Conservation (phyloP, 2,888 invertebrate species). For the Beris morrisii region DNA sequence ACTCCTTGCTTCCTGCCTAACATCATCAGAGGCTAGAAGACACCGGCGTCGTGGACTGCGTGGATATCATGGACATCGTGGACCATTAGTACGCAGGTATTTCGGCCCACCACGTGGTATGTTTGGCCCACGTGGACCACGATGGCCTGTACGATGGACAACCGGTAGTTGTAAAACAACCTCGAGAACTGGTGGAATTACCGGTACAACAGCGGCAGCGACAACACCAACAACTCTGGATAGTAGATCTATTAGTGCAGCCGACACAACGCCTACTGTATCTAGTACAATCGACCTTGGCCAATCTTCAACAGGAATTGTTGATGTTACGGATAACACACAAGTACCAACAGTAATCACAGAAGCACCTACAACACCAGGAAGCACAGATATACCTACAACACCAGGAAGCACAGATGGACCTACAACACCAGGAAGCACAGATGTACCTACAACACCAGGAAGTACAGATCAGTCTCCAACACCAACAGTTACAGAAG, state of each 20-base stretch:
- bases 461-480: not conserved
- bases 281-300: no score
- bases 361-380: no score
- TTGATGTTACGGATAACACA: not conserved
- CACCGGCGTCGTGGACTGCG: not conserved
- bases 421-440: no score
- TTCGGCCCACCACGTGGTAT: not conserved
- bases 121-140: not conserved
- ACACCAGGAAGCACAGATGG: no score
- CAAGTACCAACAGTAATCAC: not conserved
- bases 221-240: no score
- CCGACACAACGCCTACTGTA: no score
- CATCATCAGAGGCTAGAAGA: not conserved
- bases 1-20: not conserved
- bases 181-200: no score
- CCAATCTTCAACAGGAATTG: not conserved
- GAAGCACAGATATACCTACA: no score
- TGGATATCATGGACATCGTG: not conserved
- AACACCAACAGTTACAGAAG: no score
- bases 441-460: not conserved
- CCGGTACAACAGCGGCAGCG: no score
- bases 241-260: no score
- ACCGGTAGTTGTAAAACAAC: not conserved
- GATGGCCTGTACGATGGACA: not conserved
- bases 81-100: not conserved